Evolutionary conservation across 2,113 vertebrate genomes (phyloP).

Genomic region (Thomomys bottae): DNA sequence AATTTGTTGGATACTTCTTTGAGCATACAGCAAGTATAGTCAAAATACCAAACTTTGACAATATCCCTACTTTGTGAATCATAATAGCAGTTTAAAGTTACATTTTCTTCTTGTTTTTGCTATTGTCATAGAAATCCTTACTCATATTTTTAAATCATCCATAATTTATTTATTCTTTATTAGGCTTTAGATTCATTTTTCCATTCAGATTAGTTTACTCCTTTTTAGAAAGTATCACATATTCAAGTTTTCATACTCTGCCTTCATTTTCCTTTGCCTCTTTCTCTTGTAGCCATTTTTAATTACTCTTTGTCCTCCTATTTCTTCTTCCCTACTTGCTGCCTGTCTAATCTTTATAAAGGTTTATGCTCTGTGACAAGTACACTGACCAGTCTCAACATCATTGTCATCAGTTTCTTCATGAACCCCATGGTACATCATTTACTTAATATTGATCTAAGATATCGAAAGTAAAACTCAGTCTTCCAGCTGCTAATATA

Average conservation of each 20-base stretch:
- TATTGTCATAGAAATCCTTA: not conserved
- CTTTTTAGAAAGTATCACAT: not conserved
- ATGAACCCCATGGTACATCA: not conserved
- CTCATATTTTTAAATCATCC: not conserved
- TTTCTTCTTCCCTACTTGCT: not conserved
- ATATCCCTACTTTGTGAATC: not conserved
- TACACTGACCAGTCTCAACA: not conserved
- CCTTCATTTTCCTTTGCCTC: not conserved
- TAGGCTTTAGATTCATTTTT: not conserved
- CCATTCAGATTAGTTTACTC: not conserved
- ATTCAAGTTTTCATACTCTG: not conserved
- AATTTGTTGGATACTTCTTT: not conserved
- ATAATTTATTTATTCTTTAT: not conserved
- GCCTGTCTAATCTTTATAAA: not conserved
- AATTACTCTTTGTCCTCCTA: not conserved
- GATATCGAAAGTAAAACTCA: not conserved
- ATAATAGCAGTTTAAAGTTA: not conserved
- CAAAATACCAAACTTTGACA: not conserved
- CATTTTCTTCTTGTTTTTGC: too few species aligned
- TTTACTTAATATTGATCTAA: not conserved
- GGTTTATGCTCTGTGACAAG: not conserved
- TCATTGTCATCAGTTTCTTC: not conserved
- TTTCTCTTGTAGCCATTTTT: not conserved
- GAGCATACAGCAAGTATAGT: not conserved
- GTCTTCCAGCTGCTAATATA: not conserved